These are phyloP conservation scores for Molothrus aeneus DNA, from an alignment of 2,797 vertebrate genomes.

Conservation along the genomic window DNA sequence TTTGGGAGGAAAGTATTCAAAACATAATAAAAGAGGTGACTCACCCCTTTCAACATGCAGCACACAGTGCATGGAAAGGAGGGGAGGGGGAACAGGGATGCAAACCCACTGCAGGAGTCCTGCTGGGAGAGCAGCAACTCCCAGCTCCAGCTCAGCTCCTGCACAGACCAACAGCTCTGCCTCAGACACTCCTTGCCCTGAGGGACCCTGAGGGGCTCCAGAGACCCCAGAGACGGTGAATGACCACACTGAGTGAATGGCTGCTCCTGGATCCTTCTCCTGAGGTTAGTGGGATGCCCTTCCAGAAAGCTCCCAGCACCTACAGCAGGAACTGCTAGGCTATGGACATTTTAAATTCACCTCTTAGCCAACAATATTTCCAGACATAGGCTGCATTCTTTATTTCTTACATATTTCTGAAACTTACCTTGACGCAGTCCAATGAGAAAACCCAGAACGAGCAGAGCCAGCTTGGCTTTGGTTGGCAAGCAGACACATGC, in stretches of 20 bases:
- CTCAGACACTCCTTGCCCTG: not conserved
- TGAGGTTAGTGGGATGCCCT: not conserved
- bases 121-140: not conserved
- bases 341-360: not conserved
- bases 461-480: not conserved
- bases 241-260: not conserved
- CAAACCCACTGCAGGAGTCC: not conserved
- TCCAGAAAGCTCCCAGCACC: not conserved
- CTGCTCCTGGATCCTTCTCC: not conserved
- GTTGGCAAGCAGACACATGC: not conserved
- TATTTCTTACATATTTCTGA: not conserved
- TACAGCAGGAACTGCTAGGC: not conserved
- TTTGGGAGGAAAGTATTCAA: constrained; percentile 46
- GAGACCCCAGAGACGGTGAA: not conserved
- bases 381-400: not conserved
- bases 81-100: not conserved
- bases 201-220: not conserved
- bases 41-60: constrained; percentile 11
- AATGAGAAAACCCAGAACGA: not conserved
- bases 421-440: not conserved
- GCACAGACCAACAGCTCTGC: not conserved
- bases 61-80: not conserved
- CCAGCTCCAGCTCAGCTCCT: not conserved
- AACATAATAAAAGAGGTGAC: constrained; percentile 50
- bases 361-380: not conserved